Conservation (phyloP, 2,113 vertebrate genomes). For the Lamprotornis superbus region DNA sequence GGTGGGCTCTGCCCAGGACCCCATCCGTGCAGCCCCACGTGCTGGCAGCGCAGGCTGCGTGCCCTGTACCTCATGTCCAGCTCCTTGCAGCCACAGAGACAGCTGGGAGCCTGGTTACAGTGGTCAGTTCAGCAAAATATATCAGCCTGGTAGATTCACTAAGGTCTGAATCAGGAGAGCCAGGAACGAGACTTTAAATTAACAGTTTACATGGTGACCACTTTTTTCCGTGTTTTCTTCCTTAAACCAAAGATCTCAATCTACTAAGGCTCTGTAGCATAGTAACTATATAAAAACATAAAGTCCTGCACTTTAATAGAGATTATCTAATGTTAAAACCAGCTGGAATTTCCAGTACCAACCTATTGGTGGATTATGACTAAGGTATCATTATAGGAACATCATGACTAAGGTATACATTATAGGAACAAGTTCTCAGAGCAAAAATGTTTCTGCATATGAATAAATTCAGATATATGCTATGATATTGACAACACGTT, state of each 20-base stretch:
- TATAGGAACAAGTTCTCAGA: background rate
- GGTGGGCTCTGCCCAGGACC: background rate
- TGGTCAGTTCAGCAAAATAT: background rate
- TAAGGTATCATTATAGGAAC: background rate
- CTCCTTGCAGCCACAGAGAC: accelerated
- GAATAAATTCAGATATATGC: background rate
- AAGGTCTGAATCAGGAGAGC: background rate
- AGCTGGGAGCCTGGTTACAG: too few relatives aligned
- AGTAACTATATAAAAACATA: background rate
- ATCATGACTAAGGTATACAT: too few relatives aligned
- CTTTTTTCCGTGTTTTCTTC: background rate
- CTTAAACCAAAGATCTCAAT: background rate
- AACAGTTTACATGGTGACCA: background rate
- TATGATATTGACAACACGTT: background rate
- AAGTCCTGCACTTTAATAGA: background rate
- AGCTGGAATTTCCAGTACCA: background rate
- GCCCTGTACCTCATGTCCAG: accelerated
- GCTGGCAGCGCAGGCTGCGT: accelerated
- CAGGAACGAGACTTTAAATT: background rate
- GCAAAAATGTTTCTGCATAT: background rate
- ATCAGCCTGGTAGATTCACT: background rate
- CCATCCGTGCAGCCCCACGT: accelerated
- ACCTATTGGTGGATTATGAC: background rate
- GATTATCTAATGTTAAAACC: background rate
- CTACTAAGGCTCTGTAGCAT: background rate